These are phyloP conservation scores for Cartodere bifasciata DNA, from an alignment of 2,888 invertebrate genomes.

Conservation along the genomic window DNA sequence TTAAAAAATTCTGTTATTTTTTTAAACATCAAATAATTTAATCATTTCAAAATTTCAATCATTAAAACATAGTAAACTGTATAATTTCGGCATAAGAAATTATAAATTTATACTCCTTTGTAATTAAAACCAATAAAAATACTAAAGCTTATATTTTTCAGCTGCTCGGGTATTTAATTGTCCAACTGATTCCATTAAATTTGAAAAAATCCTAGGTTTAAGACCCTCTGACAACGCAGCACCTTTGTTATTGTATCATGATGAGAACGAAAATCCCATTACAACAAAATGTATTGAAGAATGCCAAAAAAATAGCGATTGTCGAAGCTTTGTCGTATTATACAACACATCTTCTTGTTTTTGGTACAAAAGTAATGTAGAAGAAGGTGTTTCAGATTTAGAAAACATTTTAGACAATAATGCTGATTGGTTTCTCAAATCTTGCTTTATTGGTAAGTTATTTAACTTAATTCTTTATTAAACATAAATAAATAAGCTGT, in stretches of 20 bases:
- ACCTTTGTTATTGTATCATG: constrained; percentile 21
- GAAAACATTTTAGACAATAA: constrained; percentile 39
- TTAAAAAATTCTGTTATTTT: too few relatives aligned
- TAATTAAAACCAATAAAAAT: too few relatives aligned
- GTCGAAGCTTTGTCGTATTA: constrained; percentile 30
- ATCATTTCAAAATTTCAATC: too few relatives aligned
- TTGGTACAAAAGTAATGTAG: constrained; percentile 22
- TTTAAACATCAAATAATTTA: too few relatives aligned
- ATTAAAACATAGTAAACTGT: too few relatives aligned
- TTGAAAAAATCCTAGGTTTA: constrained; percentile 32
- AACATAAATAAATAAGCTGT: neutral
- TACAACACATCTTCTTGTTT: constrained; percentile 30
- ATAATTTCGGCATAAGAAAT: too few relatives aligned
- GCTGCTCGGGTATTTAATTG: constrained; percentile 25
- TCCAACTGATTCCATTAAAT: constrained; percentile 24
- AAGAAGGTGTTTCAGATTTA: constrained; percentile 21
- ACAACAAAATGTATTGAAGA: constrained; percentile 30
- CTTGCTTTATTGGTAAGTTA: constrained; percentile 46
- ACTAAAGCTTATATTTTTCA: too few relatives aligned
- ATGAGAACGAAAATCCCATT: constrained; percentile 22
- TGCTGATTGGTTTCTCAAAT: constrained; percentile 51
- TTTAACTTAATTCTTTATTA: neutral
- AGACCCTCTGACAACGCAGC: constrained; percentile 22
- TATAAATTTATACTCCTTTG: too few relatives aligned
- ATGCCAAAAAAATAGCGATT: constrained; percentile 25